These are phyloP conservation scores for Tursiops truncatus DNA, from an alignment of 2,113 vertebrate genomes.

Conservation along the genomic window DNA sequence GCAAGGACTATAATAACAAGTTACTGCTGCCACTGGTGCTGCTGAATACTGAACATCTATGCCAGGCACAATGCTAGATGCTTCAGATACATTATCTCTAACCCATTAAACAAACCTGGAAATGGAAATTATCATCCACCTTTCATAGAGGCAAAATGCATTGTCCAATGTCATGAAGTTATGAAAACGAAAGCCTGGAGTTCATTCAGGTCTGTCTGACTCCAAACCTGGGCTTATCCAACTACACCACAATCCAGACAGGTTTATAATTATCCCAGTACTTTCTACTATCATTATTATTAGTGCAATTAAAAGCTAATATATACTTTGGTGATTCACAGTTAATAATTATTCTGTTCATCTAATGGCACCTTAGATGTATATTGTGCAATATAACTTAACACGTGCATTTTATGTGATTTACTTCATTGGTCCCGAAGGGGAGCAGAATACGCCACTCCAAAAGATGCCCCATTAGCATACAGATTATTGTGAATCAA, in stretches of 20 bases:
- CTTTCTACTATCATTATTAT: constrained; percentile 35
- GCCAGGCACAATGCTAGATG: not conserved
- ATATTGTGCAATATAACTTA: not conserved
- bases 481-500: not conserved
- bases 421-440: not conserved
- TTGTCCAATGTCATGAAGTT: not conserved
- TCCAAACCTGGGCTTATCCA: not conserved
- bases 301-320: constrained; percentile 55
- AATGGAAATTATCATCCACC: constrained; percentile 25
- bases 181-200: not conserved
- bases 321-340: not conserved
- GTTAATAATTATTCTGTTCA: constrained; percentile 44
- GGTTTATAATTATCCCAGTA: constrained; percentile 33
- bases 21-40: not conserved
- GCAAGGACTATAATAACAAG: constrained; percentile 21
- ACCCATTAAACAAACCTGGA: constrained; percentile 35
- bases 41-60: not conserved
- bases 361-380: constrained; percentile 27
- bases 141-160: not conserved
- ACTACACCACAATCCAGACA: not conserved
- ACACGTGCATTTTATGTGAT: not conserved
- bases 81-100: constrained; percentile 32
- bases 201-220: not conserved
- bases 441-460: not conserved
- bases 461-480: not conserved